These are phyloP conservation scores for Ceratitis capitata DNA, from an alignment of 1,140 invertebrate genomes.

Conservation along the genomic window DNA sequence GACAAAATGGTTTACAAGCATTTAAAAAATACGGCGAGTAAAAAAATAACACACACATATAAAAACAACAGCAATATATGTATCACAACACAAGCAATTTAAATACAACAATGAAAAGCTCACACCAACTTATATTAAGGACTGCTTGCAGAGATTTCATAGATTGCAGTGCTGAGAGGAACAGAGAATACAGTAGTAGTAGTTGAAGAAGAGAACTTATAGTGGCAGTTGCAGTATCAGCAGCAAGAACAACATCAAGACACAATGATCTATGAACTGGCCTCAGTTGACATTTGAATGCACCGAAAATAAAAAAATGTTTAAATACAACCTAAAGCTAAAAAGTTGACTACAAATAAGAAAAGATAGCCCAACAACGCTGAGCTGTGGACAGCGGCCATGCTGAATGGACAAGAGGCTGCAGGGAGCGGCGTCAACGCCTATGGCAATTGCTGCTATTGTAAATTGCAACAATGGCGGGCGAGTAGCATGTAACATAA, in stretches of 20 bases:
- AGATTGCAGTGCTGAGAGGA: background rate
- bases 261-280: slow-evolving; percentile 27
- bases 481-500: background rate
- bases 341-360: background rate
- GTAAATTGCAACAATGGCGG: background rate
- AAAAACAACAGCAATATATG: background rate
- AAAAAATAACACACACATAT: background rate
- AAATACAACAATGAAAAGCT: background rate
- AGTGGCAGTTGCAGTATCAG: background rate
- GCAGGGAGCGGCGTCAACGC: background rate
- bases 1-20: background rate
- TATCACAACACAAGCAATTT: too few species aligned
- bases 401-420: background rate
- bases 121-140: background rate
- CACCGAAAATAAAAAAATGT: background rate
- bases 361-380: background rate
- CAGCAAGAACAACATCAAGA: background rate
- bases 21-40: background rate
- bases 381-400: background rate
- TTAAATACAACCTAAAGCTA: background rate
- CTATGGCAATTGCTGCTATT: background rate
- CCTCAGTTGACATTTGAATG: slow-evolving; percentile 13
- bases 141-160: background rate
- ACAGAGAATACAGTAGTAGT: background rate
- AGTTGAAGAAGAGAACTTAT: background rate